These are phyloP conservation scores for Bungarus multicinctus DNA, from an alignment of 2,113 vertebrate genomes.

Conservation along the genomic window DNA sequence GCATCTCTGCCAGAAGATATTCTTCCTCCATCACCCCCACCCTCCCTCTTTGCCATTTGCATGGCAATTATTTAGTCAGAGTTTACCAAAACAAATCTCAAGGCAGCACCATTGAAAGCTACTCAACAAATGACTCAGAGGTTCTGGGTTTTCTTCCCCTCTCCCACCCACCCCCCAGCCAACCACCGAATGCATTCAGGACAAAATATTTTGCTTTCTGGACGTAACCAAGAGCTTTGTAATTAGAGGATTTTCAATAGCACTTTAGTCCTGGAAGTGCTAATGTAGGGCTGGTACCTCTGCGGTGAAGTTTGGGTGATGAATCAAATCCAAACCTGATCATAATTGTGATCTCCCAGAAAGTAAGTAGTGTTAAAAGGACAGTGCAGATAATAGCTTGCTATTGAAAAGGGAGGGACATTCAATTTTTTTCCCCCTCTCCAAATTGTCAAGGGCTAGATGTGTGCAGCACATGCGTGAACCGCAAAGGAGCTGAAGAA, in stretches of 20 bases:
- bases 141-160: background rate
- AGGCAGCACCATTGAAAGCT: background rate
- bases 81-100: background rate
- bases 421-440: background rate
- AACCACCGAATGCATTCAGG: background rate
- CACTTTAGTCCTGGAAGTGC: background rate
- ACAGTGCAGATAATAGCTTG: background rate
- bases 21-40: background rate
- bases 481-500: background rate
- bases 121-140: background rate
- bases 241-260: constrained; percentile 10
- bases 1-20: background rate
- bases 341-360: background rate
- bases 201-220: background rate
- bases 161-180: background rate
- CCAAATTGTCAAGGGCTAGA: background rate
- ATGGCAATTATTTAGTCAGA: background rate
- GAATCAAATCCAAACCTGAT: background rate
- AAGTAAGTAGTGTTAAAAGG: background rate
- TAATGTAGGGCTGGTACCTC: background rate
- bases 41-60: background rate
- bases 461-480: background rate
- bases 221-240: constrained; percentile 6
- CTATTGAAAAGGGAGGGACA: background rate
- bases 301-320: background rate